phyloP scores from a whole-genome alignment of 2,113 vertebrate species.

The Furnarius figulus region DNA sequence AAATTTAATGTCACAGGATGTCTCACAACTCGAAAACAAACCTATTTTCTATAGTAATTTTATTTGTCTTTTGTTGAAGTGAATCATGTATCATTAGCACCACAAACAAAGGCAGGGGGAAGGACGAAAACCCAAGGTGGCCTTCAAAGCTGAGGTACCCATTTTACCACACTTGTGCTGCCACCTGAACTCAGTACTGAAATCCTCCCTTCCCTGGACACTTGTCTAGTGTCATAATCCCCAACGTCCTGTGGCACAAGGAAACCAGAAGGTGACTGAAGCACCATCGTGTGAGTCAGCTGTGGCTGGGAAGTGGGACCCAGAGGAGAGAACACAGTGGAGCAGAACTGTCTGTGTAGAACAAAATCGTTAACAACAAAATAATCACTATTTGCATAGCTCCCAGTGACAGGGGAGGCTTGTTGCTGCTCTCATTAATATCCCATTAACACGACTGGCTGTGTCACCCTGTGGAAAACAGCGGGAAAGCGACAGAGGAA shows the following conservation, averaged over 20 bases:
- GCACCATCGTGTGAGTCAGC: neutral
- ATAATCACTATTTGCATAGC: neutral
- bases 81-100: neutral
- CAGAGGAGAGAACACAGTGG: neutral
- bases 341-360: neutral
- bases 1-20: neutral
- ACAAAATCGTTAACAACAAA: neutral
- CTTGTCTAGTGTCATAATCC: rapidly evolving
- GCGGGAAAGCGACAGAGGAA: rapidly evolving
- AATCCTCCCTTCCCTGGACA: neutral
- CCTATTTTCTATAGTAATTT: neutral
- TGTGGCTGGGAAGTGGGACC: neutral
- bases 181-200: neutral
- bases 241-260: neutral
- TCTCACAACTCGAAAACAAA: neutral
- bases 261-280: neutral
- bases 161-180: rapidly evolving
- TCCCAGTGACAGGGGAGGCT: neutral
- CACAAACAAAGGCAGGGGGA: rapidly evolving
- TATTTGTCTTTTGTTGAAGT: neutral
- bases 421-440: neutral
- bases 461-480: neutral
- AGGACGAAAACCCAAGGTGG: neutral
- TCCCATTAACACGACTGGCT: neutral
- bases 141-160: rapidly evolving